A percentile compares a stretch with the other conserved stretches of the same genome.
phyloP scores from a whole-genome alignment of 2,888 invertebrate genomes.

The Congeria kusceri region DNA sequence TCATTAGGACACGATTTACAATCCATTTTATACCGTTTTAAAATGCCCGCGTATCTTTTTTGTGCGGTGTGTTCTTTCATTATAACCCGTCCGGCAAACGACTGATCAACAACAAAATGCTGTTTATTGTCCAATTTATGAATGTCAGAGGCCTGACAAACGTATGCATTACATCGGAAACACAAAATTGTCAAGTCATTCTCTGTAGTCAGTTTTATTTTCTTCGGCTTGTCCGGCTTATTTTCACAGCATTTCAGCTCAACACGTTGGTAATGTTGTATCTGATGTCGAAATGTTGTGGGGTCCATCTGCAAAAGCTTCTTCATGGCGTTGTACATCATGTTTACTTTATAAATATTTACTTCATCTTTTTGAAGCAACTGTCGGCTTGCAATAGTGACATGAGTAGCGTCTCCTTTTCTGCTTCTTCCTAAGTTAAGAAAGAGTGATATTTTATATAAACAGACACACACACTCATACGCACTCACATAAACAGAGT shows the following conservation, averaged over 20 bases:
- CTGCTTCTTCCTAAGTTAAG: slow-evolving; percentile 54
- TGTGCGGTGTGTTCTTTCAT: slow-evolving; percentile 30
- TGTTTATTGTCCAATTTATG: background rate
- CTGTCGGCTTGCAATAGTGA: slow-evolving; percentile 32
- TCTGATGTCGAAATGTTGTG: background rate
- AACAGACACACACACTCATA: too few relatives aligned
- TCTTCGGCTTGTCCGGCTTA: background rate
- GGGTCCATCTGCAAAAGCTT: background rate
- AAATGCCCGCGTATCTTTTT: slow-evolving; percentile 27
- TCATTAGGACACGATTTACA: slow-evolving; percentile 43
- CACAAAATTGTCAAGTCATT: slow-evolving; percentile 25
- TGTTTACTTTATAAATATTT: slow-evolving; percentile 30
- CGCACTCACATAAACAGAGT: too few relatives aligned
- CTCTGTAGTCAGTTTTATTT: background rate
- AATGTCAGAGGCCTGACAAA: slow-evolving; percentile 25
- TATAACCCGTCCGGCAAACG: slow-evolving; percentile 13
- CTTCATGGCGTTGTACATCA: slow-evolving; percentile 50
- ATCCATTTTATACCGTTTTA: slow-evolving; percentile 42
- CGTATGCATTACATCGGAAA: slow-evolving; percentile 16
- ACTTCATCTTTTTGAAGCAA: slow-evolving; percentile 27
- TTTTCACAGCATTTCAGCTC: background rate
- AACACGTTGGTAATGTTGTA: background rate
- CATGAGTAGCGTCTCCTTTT: slow-evolving; percentile 35
- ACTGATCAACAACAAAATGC: slow-evolving; percentile 37
- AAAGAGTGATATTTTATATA: too few relatives aligned